Base-by-base conservation (phyloP, 2,888 invertebrate species). In the Thalpophila matura region DNA sequence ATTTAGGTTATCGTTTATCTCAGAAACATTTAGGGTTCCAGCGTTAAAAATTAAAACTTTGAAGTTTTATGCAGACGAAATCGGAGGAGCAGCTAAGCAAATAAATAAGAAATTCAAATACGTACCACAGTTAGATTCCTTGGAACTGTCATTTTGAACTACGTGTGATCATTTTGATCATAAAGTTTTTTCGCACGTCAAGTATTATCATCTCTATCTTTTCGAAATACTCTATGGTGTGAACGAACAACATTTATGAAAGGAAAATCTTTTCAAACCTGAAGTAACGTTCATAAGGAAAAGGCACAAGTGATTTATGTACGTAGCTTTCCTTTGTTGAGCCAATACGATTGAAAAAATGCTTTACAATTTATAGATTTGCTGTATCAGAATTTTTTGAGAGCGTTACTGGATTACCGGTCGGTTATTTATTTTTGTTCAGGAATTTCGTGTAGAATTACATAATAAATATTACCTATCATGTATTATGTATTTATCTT, bases 241-340 rank as follows among this genome's bases (percentile, higher is more conserved):
- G 81, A 80, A 77, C 80, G 82, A 85, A 87, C 84, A 86, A 90
- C 84, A 85, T 86, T 86, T 87, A 85, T 86, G 86, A 89, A 87
- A 80, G 83, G 85, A 89, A n/a, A 87, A 72, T 88, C 87, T 88
- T 90, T 91, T 86, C 86, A 87, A 84, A 86, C 83, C 82, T 74
- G 56, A 82, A 86, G 83, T 80, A 84, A 84, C 84, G 82, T 87
- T 88, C 83, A 81, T 81, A 84, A 86, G 87, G 86, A 86, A 90
- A 90, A 88, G 84, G 85, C 83, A 85, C 76, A 75, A 80, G 83
- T 88, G 90, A 90, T 92, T 91, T 91, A 90, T 91, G 86, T 86
- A 73, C 85, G 85, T 86, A 86, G 83, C 85, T 84, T 84, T 85
- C 86, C 81, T 87, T 90, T 90, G 89, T 90, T 85, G 80, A 54